Conservation (phyloP, 2,797 vertebrate genomes). For the Avahi laniger region DNA sequence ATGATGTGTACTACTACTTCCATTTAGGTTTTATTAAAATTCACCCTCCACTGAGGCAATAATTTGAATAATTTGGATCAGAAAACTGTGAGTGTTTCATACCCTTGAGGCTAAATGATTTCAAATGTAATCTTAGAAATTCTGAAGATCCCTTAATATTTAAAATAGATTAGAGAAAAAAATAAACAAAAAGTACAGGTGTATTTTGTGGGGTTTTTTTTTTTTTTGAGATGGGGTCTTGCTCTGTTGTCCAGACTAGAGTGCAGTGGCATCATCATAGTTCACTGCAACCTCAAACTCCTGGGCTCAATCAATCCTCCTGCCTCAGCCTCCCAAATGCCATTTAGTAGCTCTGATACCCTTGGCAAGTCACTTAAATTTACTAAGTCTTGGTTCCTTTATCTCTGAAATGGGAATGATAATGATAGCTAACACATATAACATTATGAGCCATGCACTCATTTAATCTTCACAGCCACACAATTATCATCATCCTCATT, state of each 20-base stretch:
- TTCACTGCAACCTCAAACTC: no score
- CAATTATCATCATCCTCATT: neutral
- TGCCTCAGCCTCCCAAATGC: neutral
- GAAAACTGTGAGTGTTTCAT: conserved; percentile 11
- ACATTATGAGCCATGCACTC: neutral
- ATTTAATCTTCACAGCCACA: neutral
- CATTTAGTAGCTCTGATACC: neutral
- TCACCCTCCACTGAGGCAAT: neutral
- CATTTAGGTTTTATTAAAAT: conserved; percentile 50
- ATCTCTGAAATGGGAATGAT: neutral
- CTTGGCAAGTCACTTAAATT: neutral
- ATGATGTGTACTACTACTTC: neutral
- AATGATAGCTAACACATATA: neutral
- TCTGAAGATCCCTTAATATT: neutral
- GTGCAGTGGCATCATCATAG: no score
- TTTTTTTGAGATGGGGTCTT: no score
- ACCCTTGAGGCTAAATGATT: neutral
- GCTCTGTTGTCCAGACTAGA: no score
- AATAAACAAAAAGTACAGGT: neutral
- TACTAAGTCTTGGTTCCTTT: neutral
- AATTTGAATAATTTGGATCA: conserved; percentile 16
- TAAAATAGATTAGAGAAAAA: conserved; percentile 31
- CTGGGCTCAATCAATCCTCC: no score
- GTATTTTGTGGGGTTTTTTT: neutral
- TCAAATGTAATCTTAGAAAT: conserved; percentile 10